Conservation (phyloP, 1,140 invertebrate species). For the Drosophila erecta region DNA sequence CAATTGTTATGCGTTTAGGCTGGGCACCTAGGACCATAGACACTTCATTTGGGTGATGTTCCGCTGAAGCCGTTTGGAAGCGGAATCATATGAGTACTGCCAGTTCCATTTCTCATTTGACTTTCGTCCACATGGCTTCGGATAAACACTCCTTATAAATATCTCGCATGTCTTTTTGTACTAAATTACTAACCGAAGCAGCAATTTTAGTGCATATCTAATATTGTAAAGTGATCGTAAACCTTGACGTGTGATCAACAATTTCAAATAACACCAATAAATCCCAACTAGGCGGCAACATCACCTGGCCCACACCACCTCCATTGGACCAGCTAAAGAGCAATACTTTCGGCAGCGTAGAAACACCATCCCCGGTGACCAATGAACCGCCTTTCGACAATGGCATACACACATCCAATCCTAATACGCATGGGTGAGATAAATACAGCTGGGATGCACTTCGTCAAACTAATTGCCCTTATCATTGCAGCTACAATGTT, state of each 20-base stretch:
- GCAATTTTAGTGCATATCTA: conserved; percentile 43
- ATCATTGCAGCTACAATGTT: conserved; percentile 72
- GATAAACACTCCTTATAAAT: conserved; percentile 9
- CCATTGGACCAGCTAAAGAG: conserved; percentile 79
- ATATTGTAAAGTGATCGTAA: conserved; percentile 50
- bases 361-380: conserved; percentile 80
- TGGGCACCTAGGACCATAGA: conserved; percentile 31
- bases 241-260: not conserved
- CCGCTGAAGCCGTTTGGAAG: conserved; percentile 4
- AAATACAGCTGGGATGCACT: not conserved
- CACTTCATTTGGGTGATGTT: conserved; percentile 15
- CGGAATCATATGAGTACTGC: not conserved
- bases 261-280: conserved; percentile 2
- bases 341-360: conserved; percentile 82
- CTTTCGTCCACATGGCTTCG: conserved; percentile 6
- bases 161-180: conserved; percentile 69
- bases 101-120: not conserved
- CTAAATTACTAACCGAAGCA: conserved; percentile 55
- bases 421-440: conserved; percentile 81
- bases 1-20: conserved; percentile 36
- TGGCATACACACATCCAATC: conserved; percentile 79
- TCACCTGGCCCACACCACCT: conserved; percentile 79
- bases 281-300: conserved; percentile 68
- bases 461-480: not conserved
- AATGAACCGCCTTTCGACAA: conserved; percentile 79